These are phyloP conservation scores for Edolisoma coerulescens DNA, from an alignment of 2,113 vertebrate genomes.

Conservation along the genomic window DNA sequence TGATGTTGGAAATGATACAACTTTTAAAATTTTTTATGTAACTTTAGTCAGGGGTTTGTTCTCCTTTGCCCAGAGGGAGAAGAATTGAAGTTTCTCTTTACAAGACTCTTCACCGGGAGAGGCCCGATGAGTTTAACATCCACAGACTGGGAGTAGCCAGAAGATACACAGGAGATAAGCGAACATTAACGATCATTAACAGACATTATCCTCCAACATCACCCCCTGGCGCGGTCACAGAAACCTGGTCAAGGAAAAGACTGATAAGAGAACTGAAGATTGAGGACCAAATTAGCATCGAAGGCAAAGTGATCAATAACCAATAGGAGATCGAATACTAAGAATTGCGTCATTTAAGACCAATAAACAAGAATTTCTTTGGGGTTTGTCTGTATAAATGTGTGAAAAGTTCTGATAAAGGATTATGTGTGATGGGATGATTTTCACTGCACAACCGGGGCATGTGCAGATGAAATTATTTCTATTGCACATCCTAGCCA, in stretches of 20 bases:
- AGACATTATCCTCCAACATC: not conserved
- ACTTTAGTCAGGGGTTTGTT: not conserved
- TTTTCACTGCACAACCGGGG: not conserved
- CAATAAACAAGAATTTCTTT: not conserved
- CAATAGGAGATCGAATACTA: not conserved
- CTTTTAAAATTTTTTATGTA: not conserved
- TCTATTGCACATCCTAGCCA: not conserved
- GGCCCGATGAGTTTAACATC: not conserved
- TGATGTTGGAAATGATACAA: not conserved
- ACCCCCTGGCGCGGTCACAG: accelerated
- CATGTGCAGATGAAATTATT: not conserved
- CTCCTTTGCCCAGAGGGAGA: not conserved
- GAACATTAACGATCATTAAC: not conserved
- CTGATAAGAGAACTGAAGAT: not conserved
- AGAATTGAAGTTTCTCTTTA: not conserved
- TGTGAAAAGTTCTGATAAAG: not conserved
- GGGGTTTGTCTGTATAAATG: not conserved
- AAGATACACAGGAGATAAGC: not conserved
- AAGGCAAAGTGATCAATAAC: not conserved
- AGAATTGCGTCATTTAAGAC: not conserved
- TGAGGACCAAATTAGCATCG: not conserved
- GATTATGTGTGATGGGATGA: not conserved
- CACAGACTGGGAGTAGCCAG: not conserved
- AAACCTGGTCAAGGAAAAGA: not conserved
- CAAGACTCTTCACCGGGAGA: not conserved